A percentile compares a stretch with the other conserved stretches of the same genome.
These are phyloP conservation scores for Smutsia gigantea DNA, from an alignment of 2,797 vertebrate genomes.

Conservation along the genomic window DNA sequence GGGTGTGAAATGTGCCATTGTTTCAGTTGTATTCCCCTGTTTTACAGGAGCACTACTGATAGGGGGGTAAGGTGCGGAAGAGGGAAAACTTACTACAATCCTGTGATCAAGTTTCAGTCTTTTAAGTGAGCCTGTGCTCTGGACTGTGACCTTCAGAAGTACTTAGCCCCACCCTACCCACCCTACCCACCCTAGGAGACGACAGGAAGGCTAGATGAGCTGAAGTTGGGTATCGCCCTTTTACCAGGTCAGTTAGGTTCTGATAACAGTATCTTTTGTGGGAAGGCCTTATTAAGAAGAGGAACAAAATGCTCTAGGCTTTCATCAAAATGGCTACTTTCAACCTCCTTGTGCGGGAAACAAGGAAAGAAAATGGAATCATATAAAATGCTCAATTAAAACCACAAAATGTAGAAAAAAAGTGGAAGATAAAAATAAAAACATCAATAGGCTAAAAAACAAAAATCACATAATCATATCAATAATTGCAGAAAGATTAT, in stretches of 20 bases:
- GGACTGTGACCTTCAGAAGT: neutral
- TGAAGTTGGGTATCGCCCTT: no score
- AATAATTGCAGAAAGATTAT: no score
- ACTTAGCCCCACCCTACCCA: accelerated
- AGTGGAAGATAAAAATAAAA: no score
- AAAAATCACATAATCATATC: no score
- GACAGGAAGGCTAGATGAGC: neutral
- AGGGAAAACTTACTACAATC: accelerated
- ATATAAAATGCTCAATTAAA: no score
- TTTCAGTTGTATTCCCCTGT: neutral
- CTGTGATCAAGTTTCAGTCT: no score
- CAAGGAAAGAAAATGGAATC: neutral
- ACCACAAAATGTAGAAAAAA: no score
- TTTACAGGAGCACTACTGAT: neutral
- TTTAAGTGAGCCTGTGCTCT: neutral
- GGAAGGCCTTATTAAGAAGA: neutral
- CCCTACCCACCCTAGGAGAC: neutral
- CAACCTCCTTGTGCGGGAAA: neutral
- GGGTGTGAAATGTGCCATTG: no score
- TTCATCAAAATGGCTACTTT: neutral
- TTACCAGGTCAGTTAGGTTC: neutral
- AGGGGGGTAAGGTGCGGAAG: accelerated
- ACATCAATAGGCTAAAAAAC: no score
- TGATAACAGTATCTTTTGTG: neutral
- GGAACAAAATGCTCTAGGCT: neutral